These are phyloP conservation scores for Eupeodes corollae DNA, from an alignment of 1,140 invertebrate species.

Conservation along the genomic window DNA sequence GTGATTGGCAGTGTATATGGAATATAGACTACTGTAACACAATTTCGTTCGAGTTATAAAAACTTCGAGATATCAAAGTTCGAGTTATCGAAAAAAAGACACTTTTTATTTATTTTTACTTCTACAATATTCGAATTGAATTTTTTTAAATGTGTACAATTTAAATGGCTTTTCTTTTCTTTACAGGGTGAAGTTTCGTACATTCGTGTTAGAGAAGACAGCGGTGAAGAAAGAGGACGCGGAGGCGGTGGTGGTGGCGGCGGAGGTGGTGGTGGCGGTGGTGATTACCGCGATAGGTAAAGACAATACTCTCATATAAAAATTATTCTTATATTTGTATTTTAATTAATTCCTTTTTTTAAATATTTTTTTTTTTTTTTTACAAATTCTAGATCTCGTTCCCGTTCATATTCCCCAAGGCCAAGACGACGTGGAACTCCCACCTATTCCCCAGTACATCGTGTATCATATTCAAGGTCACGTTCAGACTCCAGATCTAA, in stretches of 20 bases:
- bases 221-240: conserved; percentile 46
- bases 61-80: too few relatives aligned
- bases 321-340: background rate
- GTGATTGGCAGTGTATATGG: too few relatives aligned
- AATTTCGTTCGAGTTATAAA: too few relatives aligned
- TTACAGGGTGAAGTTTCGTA: conserved; percentile 88
- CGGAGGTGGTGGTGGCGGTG: conserved; percentile 26
- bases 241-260: conserved; percentile 49
- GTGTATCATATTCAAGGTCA: conserved; percentile 69
- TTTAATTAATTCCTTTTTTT: conserved; percentile 6
- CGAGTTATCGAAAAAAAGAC: too few relatives aligned
- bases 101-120: too few relatives aligned
- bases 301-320: background rate
- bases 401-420: conserved; percentile 64
- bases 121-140: too few relatives aligned
- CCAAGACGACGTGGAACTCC: conserved; percentile 60
- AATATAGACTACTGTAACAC: too few relatives aligned
- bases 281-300: conserved; percentile 38
- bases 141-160: background rate
- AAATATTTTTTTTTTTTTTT: conserved; percentile 9
- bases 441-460: conserved; percentile 73
- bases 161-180: conserved; percentile 9
- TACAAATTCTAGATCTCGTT: conserved; percentile 45
- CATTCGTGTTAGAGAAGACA: conserved; percentile 90
- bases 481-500: conserved; percentile 46